These are phyloP conservation scores for Condylura cristata DNA, from an alignment of 2,113 vertebrate species.

Conservation along the genomic window DNA sequence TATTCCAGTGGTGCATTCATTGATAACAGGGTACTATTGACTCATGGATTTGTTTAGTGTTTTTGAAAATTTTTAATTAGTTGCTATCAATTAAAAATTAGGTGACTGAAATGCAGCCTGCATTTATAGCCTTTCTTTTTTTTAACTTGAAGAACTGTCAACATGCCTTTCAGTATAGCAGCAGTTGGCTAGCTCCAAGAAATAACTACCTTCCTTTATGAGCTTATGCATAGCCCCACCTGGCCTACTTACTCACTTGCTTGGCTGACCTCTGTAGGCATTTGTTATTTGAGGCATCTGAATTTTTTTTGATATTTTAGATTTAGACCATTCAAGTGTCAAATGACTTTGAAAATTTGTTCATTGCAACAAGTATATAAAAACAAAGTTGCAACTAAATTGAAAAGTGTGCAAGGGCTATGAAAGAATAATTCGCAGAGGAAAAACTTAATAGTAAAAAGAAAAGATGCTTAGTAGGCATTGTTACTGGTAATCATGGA, in stretches of 20 bases:
- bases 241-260: neutral
- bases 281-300: conserved; percentile 39
- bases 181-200: neutral
- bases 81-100: neutral
- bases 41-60: conserved; percentile 26
- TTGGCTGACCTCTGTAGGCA: neutral
- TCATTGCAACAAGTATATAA: neutral
- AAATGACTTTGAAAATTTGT: conserved; percentile 38
- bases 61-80: conserved; percentile 26
- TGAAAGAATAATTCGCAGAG: neutral
- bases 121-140: neutral
- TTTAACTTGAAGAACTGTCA: neutral
- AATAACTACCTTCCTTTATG: neutral
- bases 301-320: conserved; percentile 56
- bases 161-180: neutral
- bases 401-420: conserved; percentile 19
- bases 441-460: conserved; percentile 20
- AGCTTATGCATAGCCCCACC: neutral
- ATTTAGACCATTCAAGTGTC: conserved; percentile 15
- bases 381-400: conserved; percentile 1
- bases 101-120: neutral
- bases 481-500: conserved; percentile 10
- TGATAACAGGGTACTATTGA: neutral
- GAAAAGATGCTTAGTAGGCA: neutral
- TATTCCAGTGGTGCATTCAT: neutral